Conservation (phyloP, 2,113 vertebrate species). For the Otolemur garnettii region DNA sequence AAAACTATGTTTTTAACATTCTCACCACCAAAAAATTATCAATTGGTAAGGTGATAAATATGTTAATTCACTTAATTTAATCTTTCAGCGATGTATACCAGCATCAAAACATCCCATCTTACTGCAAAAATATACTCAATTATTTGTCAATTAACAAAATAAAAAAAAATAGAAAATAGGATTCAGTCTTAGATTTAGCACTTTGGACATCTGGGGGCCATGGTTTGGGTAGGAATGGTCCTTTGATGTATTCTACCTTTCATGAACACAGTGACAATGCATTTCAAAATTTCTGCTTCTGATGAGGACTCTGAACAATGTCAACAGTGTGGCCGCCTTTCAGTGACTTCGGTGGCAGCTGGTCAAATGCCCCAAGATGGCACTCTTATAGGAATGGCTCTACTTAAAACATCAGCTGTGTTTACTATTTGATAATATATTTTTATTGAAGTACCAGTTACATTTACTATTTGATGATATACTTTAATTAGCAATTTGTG, state of each 20-base stretch:
- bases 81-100: background rate
- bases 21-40: background rate
- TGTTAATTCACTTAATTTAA: background rate
- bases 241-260: background rate
- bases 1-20: background rate
- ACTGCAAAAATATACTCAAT: background rate
- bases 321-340: background rate
- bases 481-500: conserved; percentile 53
- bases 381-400: background rate
- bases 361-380: background rate
- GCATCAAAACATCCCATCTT: background rate
- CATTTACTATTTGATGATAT: conserved; percentile 23
- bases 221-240: background rate
- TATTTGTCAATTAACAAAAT: background rate
- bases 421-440: conserved; percentile 49
- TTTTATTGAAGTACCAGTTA: conserved; percentile 1
- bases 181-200: background rate
- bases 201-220: background rate
- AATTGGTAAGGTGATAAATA: background rate
- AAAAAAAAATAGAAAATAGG: background rate
- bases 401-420: background rate
- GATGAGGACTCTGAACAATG: background rate
- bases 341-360: background rate
- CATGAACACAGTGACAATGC: background rate
- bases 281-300: conserved; percentile 33